A percentile compares a stretch with the other conserved stretches of the same genome.
Conservation (phyloP, 2,113 vertebrate genomes). For the Saccopteryx leptura region DNA sequence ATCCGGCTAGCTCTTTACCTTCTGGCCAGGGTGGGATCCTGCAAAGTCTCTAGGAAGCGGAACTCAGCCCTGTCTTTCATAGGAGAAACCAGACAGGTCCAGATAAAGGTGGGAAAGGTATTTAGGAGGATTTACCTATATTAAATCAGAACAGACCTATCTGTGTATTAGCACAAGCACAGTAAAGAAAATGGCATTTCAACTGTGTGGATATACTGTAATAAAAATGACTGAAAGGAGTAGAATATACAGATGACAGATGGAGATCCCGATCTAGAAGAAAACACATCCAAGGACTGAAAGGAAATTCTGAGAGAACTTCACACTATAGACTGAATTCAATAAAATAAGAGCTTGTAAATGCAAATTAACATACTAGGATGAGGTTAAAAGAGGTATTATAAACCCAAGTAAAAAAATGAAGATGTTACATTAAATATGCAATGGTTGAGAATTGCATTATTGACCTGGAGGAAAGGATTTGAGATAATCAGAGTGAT, state of each 20-base stretch:
- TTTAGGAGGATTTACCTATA: not conserved
- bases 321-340: not conserved
- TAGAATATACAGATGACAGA: not conserved
- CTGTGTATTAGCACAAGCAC: not conserved
- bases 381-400: not conserved
- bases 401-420: too few relatives aligned
- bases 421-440: not conserved
- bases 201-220: not conserved
- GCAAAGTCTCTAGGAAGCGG: not conserved
- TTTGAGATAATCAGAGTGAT: not conserved
- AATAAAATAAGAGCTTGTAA: not conserved
- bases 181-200: not conserved
- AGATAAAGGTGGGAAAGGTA: not conserved
- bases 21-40: not conserved
- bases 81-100: not conserved
- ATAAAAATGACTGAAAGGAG: not conserved
- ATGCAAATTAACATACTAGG: not conserved
- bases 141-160: not conserved
- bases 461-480: not conserved
- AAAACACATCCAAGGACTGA: not conserved
- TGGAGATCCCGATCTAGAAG: not conserved
- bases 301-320: not conserved
- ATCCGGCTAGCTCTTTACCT: too few relatives aligned
- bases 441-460: not conserved
- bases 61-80: not conserved